Evolutionary conservation across 1,140 invertebrate genomes (phyloP), one percentile per base, ranked within the genome.

Genomic region (Drosophila simulans): DNA sequence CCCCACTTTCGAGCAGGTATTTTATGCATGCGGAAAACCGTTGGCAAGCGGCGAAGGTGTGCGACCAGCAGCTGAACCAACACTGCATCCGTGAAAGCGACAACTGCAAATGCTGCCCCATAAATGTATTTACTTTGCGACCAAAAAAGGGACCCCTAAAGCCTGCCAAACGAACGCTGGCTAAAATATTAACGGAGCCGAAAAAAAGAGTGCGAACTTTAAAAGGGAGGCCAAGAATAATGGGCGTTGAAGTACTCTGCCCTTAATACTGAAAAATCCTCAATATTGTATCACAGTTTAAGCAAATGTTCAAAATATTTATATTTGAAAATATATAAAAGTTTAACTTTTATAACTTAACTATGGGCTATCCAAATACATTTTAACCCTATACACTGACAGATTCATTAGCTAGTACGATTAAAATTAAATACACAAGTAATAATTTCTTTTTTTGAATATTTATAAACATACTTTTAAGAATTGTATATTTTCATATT

Each of bases 1-100:
- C 42, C 70, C 46, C 68, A 49, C 62, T 62, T 70, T 82, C 59
- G 49, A 17, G 34, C 13, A 53, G 39, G 56, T 59, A 42, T 54
- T 60, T 60, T 80, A 49, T 46, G 45, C 34, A 62, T 56, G 66
- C 40, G 54, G 49, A 83, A 77, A 74, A 78, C 40, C 59, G 40
- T 48, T 63, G 63, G 52, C 63, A 45, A 53, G 51, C 51, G 69
- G 39, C 45, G 54, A 69, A 82, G 63, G 68, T 83, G 60, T 56
- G 48, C 40, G 27, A 69, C 27, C 27, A 43, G 27, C 60, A 74
- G 70, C 40, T 73, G 74, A 43, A 82, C 77, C 46, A 77, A 64
- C 60, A 65, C 49, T 15, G 57, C 57, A 15, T 10, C 48, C 42
- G 55, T 35, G 34, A 45, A 27, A 40, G 25, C 35, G 15, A 17